Percentiles rank a stretch among this genome's conserved stretches.
phyloP scores from a whole-genome alignment of 2,113 vertebrate species.

The Lichenostomus cassidix region DNA sequence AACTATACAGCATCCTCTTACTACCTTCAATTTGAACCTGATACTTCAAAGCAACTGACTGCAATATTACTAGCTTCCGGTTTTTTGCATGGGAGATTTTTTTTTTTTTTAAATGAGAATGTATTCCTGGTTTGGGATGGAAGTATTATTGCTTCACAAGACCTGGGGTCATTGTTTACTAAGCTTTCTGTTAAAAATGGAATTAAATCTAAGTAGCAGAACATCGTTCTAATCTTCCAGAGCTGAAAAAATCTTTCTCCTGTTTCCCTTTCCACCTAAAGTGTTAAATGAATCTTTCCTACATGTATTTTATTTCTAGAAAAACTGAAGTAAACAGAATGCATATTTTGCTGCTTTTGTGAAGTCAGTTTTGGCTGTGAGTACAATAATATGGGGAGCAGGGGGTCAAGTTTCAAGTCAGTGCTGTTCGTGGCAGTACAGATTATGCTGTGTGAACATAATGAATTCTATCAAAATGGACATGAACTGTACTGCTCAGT shows the following conservation, averaged over 20 bases:
- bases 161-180: not conserved
- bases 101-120: not conserved
- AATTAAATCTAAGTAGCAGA: not conserved
- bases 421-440: not conserved
- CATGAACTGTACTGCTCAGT: not conserved
- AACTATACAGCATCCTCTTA: not conserved
- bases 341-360: not conserved
- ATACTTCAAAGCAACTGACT: not conserved
- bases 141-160: not conserved
- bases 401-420: not conserved
- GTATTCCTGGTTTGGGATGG: not conserved
- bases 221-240: not conserved
- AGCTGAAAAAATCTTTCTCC: not conserved
- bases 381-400: not conserved
- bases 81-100: not conserved
- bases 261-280: not conserved
- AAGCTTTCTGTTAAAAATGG: not conserved
- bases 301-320: not conserved
- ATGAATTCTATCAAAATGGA: not conserved
- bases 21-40: not conserved
- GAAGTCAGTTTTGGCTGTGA: not conserved
- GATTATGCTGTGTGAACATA: not conserved
- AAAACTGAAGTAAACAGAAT: not conserved
- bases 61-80: not conserved
- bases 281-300: not conserved